Percentiles rank a stretch among this genome's conserved stretches.
These are phyloP conservation scores for Tiliacea aurago DNA, from an alignment of 2,888 invertebrate species.

Conservation along the genomic window DNA sequence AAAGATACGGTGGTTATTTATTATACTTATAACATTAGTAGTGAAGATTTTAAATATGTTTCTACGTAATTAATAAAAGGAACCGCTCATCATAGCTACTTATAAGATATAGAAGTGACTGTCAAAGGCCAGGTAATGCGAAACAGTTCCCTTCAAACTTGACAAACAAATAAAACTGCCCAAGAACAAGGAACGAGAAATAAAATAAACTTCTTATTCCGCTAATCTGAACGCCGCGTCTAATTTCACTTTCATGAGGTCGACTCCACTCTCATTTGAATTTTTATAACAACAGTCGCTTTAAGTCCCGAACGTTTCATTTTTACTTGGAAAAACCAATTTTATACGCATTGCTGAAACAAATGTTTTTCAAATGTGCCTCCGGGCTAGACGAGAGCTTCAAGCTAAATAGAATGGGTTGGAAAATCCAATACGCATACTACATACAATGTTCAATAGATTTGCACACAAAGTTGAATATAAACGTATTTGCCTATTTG, in stretches of 20 bases:
- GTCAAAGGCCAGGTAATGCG: background rate
- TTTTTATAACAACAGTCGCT: conserved; percentile 55
- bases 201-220: conserved; percentile 50
- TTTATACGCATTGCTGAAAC: conserved; percentile 6
- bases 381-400: background rate
- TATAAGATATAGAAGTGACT: background rate
- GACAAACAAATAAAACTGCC: conserved; percentile 5
- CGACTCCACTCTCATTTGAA: conserved; percentile 51
- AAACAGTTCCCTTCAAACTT: background rate
- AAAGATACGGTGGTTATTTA: too few species aligned
- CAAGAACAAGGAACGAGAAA: conserved; percentile 17
- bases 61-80: background rate
- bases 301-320: conserved; percentile 45
- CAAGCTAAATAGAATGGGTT: conserved; percentile 18
- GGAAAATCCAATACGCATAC: conserved; percentile 12
- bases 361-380: conserved; percentile 35
- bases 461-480: conserved; percentile 19
- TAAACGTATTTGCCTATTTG: conserved; percentile 20
- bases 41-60: too few species aligned
- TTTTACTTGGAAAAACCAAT: conserved; percentile 28
- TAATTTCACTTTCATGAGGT: conserved; percentile 47
- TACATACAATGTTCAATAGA: conserved; percentile 24
- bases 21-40: too few species aligned
- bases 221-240: conserved; percentile 36
- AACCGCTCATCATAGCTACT: background rate